These are phyloP conservation scores for Rhinophrynus dorsalis DNA, from an alignment of 2,797 vertebrate genomes.

Conservation along the genomic window DNA sequence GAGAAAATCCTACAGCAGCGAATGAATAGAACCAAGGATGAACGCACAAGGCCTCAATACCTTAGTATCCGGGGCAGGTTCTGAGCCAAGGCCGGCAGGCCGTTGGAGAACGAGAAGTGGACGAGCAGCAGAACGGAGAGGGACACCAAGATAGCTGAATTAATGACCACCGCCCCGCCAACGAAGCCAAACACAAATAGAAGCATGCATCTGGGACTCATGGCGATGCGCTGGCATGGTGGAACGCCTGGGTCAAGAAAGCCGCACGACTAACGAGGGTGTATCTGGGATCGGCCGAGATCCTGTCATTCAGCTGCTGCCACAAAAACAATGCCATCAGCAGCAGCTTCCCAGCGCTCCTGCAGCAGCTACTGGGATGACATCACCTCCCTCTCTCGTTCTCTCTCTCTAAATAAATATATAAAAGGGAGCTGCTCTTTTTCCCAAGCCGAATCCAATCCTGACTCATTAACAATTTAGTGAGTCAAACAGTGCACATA, in stretches of 20 bases:
- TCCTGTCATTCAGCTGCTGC: constrained; percentile 71
- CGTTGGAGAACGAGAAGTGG: constrained; percentile 94
- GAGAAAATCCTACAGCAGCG: not conserved
- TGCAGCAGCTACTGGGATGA: constrained; percentile 75
- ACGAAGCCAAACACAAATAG: constrained; percentile 99
- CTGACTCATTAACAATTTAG: constrained; percentile 58
- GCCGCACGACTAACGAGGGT: constrained; percentile 61
- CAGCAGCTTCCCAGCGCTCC: constrained; percentile 66
- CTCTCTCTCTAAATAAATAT: constrained; percentile 52
- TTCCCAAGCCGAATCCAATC: constrained; percentile 65
- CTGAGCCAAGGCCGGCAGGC: constrained; percentile 89
- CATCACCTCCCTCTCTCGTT: constrained; percentile 66
- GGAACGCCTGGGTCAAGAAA: constrained; percentile 66
- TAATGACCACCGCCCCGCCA: constrained; percentile 98
- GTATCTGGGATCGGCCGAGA: constrained; percentile 67
- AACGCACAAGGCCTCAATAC: constrained; percentile 66
- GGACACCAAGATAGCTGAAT: constrained; percentile 94
- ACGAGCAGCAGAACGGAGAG: constrained; percentile 96
- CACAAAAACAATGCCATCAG: constrained; percentile 80
- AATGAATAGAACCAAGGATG: not conserved
- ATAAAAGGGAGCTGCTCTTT: constrained; percentile 55
- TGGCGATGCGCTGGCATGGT: constrained; percentile 85
- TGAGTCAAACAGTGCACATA: not conserved
- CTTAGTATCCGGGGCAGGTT: constrained; percentile 87
- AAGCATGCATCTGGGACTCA: constrained; percentile 98